phyloP scores from a whole-genome alignment of 1,140 invertebrate species.

The Neoseiulus cucumeris region DNA sequence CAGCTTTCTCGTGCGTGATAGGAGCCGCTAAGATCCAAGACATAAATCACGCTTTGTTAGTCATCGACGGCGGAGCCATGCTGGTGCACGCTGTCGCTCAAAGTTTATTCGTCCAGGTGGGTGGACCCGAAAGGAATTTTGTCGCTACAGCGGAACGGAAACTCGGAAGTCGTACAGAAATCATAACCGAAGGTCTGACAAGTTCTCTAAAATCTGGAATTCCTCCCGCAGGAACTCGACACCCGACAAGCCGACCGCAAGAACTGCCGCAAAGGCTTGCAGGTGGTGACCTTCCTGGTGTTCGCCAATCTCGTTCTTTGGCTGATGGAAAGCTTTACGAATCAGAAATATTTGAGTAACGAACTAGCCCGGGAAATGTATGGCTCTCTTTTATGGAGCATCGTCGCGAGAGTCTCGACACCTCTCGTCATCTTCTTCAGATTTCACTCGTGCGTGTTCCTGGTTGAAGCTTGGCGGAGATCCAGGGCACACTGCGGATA shows the following conservation, averaged over 20 bases:
- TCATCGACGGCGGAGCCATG: constrained; percentile 31
- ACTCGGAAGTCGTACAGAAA: too few species aligned
- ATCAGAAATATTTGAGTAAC: constrained; percentile 38
- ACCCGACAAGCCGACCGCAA: constrained; percentile 15
- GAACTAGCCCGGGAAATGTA: constrained; percentile 40
- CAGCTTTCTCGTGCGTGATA: constrained; percentile 34
- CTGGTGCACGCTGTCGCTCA: constrained; percentile 33
- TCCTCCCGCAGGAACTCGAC: constrained; percentile 8
- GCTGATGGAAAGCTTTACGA: constrained; percentile 46
- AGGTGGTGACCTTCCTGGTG: constrained; percentile 43
- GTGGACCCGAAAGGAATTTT: too few species aligned
- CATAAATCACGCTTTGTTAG: constrained; percentile 29
- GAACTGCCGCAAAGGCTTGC: constrained; percentile 29
- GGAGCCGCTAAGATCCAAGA: constrained; percentile 22
- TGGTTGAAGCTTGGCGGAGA: constrained; percentile 41
- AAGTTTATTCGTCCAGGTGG: constrained; percentile 15
- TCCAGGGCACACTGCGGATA: constrained; percentile 1
- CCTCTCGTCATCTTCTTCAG: constrained; percentile 45
- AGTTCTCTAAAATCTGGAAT: too few species aligned
- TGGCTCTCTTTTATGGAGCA: constrained; percentile 42
- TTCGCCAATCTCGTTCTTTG: constrained; percentile 45
- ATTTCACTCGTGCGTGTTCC: constrained; percentile 45
- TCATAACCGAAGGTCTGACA: too few species aligned
- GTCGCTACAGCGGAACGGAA: too few species aligned
- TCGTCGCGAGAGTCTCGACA: constrained; percentile 40